These are phyloP conservation scores for Marisa cornuarietis DNA, from an alignment of 1,140 invertebrate genomes.

Conservation along the genomic window DNA sequence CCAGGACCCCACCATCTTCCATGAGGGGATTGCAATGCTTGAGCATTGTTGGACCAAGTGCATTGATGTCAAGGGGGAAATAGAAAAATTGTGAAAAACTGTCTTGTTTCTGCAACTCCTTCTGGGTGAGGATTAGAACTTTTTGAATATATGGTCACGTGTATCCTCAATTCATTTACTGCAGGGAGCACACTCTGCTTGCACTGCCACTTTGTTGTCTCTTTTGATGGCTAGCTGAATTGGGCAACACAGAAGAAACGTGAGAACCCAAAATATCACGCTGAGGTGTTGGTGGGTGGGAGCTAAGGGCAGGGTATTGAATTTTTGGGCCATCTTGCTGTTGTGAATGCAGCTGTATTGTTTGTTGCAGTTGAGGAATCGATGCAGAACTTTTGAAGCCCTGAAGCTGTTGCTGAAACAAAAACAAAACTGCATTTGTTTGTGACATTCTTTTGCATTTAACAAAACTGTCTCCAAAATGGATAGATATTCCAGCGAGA, in stretches of 20 bases:
- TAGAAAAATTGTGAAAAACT: too few species aligned
- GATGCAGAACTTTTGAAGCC: too few species aligned
- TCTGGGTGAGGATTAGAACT: too few species aligned
- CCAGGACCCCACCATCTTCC: too few species aligned
- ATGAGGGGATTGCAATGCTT: too few species aligned
- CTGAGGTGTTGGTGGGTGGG: neutral
- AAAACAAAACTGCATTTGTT: neutral
- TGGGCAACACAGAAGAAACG: neutral
- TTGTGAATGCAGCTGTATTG: neutral
- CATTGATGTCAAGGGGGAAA: too few species aligned
- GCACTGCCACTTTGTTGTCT: constrained; percentile 18
- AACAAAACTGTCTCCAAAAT: too few species aligned
- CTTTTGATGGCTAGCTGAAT: neutral
- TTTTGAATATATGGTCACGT: neutral
- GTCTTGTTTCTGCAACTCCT: too few species aligned
- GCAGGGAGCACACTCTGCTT: constrained; percentile 39
- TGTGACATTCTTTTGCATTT: too few species aligned
- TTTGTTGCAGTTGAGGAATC: neutral
- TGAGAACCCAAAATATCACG: neutral
- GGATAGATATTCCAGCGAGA: too few species aligned
- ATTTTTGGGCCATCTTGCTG: neutral
- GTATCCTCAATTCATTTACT: constrained; percentile 19
- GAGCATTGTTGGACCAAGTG: too few species aligned
- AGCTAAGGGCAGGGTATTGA: neutral
- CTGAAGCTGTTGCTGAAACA: neutral